A percentile compares a stretch with the other conserved stretches of the same genome.
phyloP scores from a whole-genome alignment of 2,113 vertebrate genomes.

The Hemiprocne comata region DNA sequence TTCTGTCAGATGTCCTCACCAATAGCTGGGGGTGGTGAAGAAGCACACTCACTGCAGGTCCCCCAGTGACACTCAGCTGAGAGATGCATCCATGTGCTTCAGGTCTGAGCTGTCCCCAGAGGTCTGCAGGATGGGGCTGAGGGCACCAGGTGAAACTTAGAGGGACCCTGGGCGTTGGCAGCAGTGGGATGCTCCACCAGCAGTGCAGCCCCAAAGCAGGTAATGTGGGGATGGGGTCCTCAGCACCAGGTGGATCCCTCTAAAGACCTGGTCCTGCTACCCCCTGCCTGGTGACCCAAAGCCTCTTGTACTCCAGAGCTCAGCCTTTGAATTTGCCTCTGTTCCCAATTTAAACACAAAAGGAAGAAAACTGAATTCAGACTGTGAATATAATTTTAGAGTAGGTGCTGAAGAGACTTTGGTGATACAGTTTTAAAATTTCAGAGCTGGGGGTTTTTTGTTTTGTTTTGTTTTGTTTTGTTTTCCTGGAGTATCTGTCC shows the following conservation, averaged over 20 bases:
- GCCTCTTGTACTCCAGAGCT: not conserved
- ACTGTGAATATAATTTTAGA: not conserved
- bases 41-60: accelerated
- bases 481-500: not conserved
- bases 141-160: not conserved
- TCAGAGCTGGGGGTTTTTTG: not conserved
- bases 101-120: not conserved
- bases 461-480: no score
- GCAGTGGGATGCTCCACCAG: no score
- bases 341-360: not conserved
- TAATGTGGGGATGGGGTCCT: accelerated
- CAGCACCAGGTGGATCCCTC: not conserved
- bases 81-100: no score
- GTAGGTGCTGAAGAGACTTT: not conserved
- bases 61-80: not conserved
- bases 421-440: not conserved
- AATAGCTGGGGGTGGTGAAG: not conserved
- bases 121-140: not conserved
- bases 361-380: not conserved
- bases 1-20: accelerated
- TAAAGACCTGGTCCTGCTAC: not conserved
- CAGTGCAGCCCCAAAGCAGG: not conserved
- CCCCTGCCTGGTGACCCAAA: not conserved
- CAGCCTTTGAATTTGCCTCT: not conserved
- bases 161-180: no score